Percentiles rank a stretch among this genome's conserved stretches.
These are phyloP conservation scores for Euphonia xanthogaster DNA, from an alignment of 2,797 vertebrate species.

Conservation along the genomic window DNA sequence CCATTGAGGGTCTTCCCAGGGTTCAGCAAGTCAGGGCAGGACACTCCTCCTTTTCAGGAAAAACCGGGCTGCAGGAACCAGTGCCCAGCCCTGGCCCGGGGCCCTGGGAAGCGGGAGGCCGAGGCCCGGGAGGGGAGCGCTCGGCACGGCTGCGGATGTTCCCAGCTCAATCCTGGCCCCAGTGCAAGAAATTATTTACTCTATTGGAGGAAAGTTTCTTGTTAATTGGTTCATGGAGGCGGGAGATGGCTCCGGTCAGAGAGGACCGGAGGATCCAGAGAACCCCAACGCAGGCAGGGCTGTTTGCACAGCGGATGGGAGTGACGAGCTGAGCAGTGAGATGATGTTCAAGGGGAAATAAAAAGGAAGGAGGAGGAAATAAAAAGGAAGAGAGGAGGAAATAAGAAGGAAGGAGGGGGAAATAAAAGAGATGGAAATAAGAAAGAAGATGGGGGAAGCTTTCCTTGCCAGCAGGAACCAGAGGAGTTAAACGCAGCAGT, in stretches of 20 bases:
- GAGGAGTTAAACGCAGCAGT: background rate
- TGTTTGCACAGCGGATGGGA: background rate
- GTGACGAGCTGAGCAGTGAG: rapidly evolving
- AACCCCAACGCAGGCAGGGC: rapidly evolving
- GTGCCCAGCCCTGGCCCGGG: constrained; percentile 31
- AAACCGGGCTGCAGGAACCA: background rate
- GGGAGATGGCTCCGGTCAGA: background rate
- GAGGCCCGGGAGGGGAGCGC: constrained; percentile 4
- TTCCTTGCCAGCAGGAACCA: background rate
- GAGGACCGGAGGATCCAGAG: background rate
- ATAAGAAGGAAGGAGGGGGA: background rate
- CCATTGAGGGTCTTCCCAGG: constrained; percentile 41
- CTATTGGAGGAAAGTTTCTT: background rate
- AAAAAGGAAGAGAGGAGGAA: background rate
- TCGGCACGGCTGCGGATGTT: constrained; percentile 23
- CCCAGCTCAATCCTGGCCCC: constrained; percentile 6
- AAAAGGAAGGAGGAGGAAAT: background rate
- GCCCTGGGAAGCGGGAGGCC: constrained; percentile 55
- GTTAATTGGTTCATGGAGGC: background rate
- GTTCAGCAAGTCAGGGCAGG: constrained; percentile 48
- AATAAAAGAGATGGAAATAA: background rate
- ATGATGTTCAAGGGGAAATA: background rate
- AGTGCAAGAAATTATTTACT: background rate
- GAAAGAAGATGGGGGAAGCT: background rate
- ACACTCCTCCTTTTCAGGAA: constrained; percentile 26